These are phyloP conservation scores for Flexamia atlantica DNA, from an alignment of 2,888 invertebrate genomes.

Conservation along the genomic window DNA sequence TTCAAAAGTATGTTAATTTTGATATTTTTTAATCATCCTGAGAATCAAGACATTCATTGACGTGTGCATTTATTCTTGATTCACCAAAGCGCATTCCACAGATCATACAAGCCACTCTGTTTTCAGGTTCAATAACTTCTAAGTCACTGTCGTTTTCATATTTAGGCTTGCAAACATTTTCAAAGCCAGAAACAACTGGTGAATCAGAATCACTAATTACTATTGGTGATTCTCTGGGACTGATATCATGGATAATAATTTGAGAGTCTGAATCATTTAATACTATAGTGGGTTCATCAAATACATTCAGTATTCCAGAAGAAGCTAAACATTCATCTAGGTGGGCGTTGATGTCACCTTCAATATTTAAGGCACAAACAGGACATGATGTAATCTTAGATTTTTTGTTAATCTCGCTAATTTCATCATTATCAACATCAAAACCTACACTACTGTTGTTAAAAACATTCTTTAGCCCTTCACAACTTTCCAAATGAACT, in stretches of 20 bases:
- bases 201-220: slow-evolving; percentile 5
- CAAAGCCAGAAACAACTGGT: neutral
- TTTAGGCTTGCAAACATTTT: slow-evolving; percentile 23
- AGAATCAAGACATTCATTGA: slow-evolving; percentile 50
- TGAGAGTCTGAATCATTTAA: neutral
- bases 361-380: slow-evolving; percentile 67
- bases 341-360: slow-evolving; percentile 69
- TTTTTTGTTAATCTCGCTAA: slow-evolving; percentile 35
- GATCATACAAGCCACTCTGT: slow-evolving; percentile 36
- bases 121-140: slow-evolving; percentile 39
- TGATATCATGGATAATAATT: neutral
- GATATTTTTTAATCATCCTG: neutral
- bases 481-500: slow-evolving; percentile 70
- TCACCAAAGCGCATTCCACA: slow-evolving; percentile 52
- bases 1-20: no score
- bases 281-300: neutral
- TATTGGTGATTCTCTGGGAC: neutral
- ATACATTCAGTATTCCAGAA: slow-evolving; percentile 32
- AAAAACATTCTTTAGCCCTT: slow-evolving; percentile 65
- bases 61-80: slow-evolving; percentile 48
- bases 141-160: slow-evolving; percentile 8
- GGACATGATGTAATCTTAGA: slow-evolving; percentile 66
- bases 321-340: slow-evolving; percentile 68
- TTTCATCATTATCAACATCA: slow-evolving; percentile 62
- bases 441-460: slow-evolving; percentile 64